phyloP scores from a whole-genome alignment of 2,888 invertebrate genomes.

The Drosophila lacicola region DNA sequence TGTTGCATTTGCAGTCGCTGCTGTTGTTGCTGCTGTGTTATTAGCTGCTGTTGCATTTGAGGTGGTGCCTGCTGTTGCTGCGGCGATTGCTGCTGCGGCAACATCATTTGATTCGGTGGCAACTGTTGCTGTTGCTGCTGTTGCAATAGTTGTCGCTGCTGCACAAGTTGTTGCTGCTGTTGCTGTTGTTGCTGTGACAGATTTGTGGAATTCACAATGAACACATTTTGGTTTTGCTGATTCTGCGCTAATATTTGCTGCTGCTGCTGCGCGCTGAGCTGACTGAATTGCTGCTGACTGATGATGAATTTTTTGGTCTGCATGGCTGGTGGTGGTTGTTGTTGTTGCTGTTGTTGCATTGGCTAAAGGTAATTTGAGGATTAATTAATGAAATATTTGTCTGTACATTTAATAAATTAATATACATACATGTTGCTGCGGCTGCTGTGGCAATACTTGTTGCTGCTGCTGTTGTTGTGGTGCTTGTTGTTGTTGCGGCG shows the following conservation, averaged over 20 bases:
- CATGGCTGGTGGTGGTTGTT: slow-evolving; percentile 71
- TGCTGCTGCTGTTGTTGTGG: slow-evolving; percentile 40
- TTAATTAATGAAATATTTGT: neutral
- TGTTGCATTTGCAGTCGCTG: slow-evolving; percentile 62
- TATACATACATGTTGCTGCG: slow-evolving; percentile 56
- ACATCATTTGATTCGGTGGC: slow-evolving; percentile 59
- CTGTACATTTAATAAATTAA: neutral
- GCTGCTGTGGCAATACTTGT: slow-evolving; percentile 61
- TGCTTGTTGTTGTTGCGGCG: slow-evolving; percentile 50
- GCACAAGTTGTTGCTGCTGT: slow-evolving; percentile 76
- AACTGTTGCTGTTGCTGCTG: slow-evolving; percentile 75
- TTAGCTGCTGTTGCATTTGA: slow-evolving; percentile 69
- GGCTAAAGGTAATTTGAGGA: slow-evolving; percentile 28
- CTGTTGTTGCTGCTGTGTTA: slow-evolving; percentile 70
- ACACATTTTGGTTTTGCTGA: slow-evolving; percentile 85
- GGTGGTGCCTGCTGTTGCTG: slow-evolving; percentile 71
- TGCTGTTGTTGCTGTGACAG: slow-evolving; percentile 76
- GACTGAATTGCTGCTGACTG: slow-evolving; percentile 88
- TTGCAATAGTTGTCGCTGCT: slow-evolving; percentile 59
- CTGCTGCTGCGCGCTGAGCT: slow-evolving; percentile 87
- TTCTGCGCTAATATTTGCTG: slow-evolving; percentile 85
- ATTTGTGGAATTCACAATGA: slow-evolving; percentile 84
- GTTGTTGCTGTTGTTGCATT: slow-evolving; percentile 50
- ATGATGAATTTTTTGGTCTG: slow-evolving; percentile 85
- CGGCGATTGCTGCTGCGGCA: slow-evolving; percentile 68